Conservation (phyloP, 53 echinoderm and acorn worm species). For the Hippasteria phrygiana region DNA sequence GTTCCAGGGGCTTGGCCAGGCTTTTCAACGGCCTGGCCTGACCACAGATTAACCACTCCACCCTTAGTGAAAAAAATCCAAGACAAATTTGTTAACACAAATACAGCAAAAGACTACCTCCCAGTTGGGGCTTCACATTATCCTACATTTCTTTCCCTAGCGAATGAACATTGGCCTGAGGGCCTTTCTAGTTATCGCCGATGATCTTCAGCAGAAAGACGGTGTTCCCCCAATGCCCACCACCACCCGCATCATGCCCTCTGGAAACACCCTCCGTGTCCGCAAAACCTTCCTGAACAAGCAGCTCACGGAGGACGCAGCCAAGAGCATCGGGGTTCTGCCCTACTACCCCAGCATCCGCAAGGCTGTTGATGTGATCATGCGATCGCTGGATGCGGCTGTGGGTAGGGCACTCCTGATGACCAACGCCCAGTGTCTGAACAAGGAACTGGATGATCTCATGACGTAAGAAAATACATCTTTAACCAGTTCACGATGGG, state of each 20-base stretch:
- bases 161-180: conserved; percentile 99
- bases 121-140: no score
- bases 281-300: conserved; percentile 97
- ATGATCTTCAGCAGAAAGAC: conserved; percentile 97
- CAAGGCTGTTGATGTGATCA: conserved; percentile 90
- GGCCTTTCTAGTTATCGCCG: conserved; percentile 96
- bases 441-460: conserved; percentile 97
- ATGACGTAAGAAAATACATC: conserved; percentile 88
- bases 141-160: conserved; percentile 35
- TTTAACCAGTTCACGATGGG: not conserved
- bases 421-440: conserved; percentile 96
- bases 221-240: conserved; percentile 98
- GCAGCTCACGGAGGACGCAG: conserved; percentile 97
- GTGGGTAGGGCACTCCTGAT: conserved; percentile 95
- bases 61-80: no score
- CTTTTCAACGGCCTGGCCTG: no score
- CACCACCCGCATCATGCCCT: conserved; percentile 98
- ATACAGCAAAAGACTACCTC: no score
- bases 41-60: no score
- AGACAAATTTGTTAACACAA: no score
- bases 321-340: conserved; percentile 87
- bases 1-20: no score
- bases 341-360: conserved; percentile 86
- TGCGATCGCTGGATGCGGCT: conserved; percentile 79
- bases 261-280: conserved; percentile 95